A percentile compares a stretch with the other conserved stretches of the same genome.
Conservation (phyloP, 1,140 invertebrate species). For the Brevipalpus yothersi region DNA sequence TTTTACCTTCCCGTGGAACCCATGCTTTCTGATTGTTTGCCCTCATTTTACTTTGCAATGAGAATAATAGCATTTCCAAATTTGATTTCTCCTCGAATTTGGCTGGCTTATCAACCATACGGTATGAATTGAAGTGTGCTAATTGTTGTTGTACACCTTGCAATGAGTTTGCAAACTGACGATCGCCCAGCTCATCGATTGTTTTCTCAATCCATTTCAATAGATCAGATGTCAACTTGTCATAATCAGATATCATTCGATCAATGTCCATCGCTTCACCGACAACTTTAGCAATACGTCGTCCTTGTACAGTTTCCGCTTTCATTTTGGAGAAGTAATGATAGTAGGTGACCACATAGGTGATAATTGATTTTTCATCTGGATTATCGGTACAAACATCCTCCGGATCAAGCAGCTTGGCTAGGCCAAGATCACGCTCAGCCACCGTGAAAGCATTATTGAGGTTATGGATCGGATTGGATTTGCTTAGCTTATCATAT, state of each 20-base stretch:
- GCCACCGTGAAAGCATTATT: slow-evolving; percentile 96
- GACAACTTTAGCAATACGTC: slow-evolving; percentile 87
- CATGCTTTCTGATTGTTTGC: slow-evolving; percentile 97
- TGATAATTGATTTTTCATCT: slow-evolving; percentile 99
- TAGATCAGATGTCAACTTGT: slow-evolving; percentile 83
- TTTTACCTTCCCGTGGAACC: slow-evolving; percentile 82
- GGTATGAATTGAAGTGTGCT: slow-evolving; percentile 84
- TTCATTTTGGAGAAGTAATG: slow-evolving; percentile 99
- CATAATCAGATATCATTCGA: slow-evolving; percentile 84
- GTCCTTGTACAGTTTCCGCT: slow-evolving; percentile 93
- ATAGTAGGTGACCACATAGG: slow-evolving; percentile 98
- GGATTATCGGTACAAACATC: slow-evolving; percentile 96
- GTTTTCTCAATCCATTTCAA: slow-evolving; percentile 91
- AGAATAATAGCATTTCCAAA: slow-evolving; percentile 87
- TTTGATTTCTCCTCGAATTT: slow-evolving; percentile 86
- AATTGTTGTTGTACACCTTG: slow-evolving; percentile 85
- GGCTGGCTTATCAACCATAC: slow-evolving; percentile 93
- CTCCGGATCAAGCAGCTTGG: slow-evolving; percentile 92
- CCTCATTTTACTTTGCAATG: slow-evolving; percentile 89
- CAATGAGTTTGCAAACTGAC: slow-evolving; percentile 85
- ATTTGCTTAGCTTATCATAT: slow-evolving; percentile 86
- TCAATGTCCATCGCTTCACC: slow-evolving; percentile 98
- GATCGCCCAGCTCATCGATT: slow-evolving; percentile 70
- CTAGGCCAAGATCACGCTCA: slow-evolving; percentile 85
- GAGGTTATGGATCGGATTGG: slow-evolving; percentile 86